Evolutionary conservation across 2,113 vertebrate species (phyloP).

Genomic region (Megatriorchis doriae): DNA sequence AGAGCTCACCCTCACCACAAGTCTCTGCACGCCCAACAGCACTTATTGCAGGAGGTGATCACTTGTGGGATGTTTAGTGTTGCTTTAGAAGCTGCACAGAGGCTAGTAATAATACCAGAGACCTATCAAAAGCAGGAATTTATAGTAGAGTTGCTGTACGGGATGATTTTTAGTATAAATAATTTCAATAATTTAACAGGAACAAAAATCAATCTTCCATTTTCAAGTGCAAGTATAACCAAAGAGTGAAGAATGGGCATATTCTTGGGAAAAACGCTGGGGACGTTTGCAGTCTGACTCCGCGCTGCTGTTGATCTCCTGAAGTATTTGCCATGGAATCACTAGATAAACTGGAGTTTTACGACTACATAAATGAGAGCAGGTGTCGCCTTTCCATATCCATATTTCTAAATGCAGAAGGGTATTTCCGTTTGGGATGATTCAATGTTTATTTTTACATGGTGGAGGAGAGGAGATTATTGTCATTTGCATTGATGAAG

Average conservation of each 20-base stretch:
- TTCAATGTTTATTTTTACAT: slow-evolving; percentile 46
- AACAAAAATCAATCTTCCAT: neutral
- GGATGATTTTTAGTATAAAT: neutral
- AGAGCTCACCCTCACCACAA: neutral
- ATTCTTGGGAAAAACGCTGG: neutral
- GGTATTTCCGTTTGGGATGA: slow-evolving; percentile 32
- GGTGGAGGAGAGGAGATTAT: slow-evolving; percentile 39
- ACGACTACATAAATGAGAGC: neutral
- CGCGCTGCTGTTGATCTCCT: neutral
- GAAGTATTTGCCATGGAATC: neutral
- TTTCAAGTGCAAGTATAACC: neutral
- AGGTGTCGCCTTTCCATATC: slow-evolving; percentile 2
- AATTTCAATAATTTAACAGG: neutral
- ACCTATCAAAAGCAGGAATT: neutral
- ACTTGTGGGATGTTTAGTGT: neutral
- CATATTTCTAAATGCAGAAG: slow-evolving; percentile 4
- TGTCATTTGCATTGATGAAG: slow-evolving; percentile 49
- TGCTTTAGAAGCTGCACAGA: neutral
- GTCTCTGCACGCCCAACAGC: neutral
- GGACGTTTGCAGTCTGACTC: neutral
- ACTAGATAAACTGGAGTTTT: neutral
- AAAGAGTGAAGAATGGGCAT: neutral
- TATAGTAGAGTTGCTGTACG: neutral
- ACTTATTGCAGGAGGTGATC: neutral
- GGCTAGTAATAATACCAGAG: neutral